Percentiles rank a stretch among this genome's conserved stretches.
Conservation (phyloP, 92 coral and sea anemone species). For the Scolanthus callimorphus region DNA sequence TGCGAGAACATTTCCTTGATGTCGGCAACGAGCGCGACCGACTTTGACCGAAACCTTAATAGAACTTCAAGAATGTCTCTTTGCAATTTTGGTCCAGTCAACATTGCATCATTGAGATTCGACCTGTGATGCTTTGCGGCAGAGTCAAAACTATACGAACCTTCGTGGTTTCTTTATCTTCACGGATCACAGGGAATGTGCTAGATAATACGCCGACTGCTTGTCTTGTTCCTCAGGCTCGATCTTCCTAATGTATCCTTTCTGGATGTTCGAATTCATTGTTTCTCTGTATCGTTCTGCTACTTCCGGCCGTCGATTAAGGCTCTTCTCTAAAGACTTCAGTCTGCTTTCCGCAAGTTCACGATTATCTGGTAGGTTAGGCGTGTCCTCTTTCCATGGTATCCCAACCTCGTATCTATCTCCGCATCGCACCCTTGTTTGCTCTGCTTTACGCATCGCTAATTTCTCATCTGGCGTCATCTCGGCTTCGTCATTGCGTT, state of each 20-base stretch:
- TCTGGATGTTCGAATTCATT: too few relatives aligned
- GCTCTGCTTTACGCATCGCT: conserved; percentile 22
- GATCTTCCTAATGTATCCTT: too few relatives aligned
- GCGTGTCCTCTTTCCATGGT: conserved; percentile 30
- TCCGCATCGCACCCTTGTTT: conserved; percentile 2
- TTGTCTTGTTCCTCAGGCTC: too few relatives aligned
- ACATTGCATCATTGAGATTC: conserved; percentile 39
- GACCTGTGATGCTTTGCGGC: conserved; percentile 26
- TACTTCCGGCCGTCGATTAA: conserved; percentile 8
- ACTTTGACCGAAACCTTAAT: conserved; percentile 28
- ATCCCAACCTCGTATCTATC: conserved; percentile 30
- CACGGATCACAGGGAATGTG: conserved; percentile 38
- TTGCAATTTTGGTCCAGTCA: conserved; percentile 46
- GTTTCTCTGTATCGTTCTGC: conserved; percentile 18
- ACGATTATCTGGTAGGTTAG: conserved; percentile 21
- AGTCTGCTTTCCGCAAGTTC: too few relatives aligned
- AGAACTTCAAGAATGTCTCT: conserved; percentile 27
- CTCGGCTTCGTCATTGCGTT: not conserved
- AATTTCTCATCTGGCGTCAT: conserved; percentile 6
- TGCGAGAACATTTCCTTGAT: conserved; percentile 48
- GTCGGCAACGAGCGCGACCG: conserved; percentile 38
- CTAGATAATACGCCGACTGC: too few relatives aligned
- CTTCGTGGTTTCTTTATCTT: conserved; percentile 48
- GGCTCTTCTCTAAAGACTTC: too few relatives aligned
- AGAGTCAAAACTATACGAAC: conserved; percentile 43